These are phyloP conservation scores for Lissonota sp. DNA, from an alignment of 2,888 invertebrate species.

Conservation along the genomic window DNA sequence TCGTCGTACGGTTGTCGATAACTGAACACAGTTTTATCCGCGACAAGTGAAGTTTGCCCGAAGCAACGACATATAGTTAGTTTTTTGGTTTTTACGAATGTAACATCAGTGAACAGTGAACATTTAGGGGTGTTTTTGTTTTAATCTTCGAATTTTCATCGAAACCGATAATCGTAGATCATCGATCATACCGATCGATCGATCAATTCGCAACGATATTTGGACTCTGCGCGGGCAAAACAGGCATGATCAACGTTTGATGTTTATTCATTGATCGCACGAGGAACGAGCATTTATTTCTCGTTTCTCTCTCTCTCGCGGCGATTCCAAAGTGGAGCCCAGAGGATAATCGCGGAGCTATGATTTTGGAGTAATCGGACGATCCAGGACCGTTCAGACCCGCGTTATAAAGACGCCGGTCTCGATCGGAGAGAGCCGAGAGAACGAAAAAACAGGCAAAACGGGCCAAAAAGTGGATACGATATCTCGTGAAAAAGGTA, in stretches of 20 bases:
- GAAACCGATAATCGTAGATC: neutral
- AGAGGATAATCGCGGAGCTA: conserved; percentile 9
- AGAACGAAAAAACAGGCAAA: conserved; percentile 6
- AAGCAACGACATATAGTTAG: conserved; percentile 31
- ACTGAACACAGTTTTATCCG: conserved; percentile 43
- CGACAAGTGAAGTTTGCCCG: conserved; percentile 59
- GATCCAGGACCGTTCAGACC: conserved; percentile 41
- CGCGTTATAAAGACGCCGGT: conserved; percentile 57
- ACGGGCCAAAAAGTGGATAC: conserved; percentile 39
- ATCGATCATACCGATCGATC: neutral
- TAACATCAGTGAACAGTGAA: conserved; percentile 71
- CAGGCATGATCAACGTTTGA: neutral
- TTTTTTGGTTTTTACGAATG: conserved; percentile 22
- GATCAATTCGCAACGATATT: neutral
- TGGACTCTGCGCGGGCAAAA: neutral
- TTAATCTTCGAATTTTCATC: conserved; percentile 12
- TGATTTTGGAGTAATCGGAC: conserved; percentile 55
- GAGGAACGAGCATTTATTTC: no score
- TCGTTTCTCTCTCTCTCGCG: no score
- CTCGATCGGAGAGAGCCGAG: conserved; percentile 47
- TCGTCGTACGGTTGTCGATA: conserved; percentile 12
- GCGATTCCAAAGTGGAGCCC: no score
- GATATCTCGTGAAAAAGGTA: conserved; percentile 58
- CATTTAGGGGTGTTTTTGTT: conserved; percentile 35
- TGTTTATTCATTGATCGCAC: neutral